Conservation (phyloP, 2,113 vertebrate genomes). For the Plecturocebus donacophilus region DNA sequence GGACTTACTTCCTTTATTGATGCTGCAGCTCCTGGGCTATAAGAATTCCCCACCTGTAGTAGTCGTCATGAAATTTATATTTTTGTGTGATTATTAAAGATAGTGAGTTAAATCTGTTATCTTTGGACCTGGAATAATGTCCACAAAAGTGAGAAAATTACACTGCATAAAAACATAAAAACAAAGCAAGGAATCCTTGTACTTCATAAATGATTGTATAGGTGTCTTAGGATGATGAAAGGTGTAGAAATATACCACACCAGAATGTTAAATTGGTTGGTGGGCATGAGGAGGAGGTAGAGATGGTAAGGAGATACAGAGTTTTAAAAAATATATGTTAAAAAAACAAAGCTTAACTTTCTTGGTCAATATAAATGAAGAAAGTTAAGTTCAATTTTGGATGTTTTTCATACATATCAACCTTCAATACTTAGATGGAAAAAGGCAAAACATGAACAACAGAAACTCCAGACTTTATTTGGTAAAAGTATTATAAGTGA, state of each 20-base stretch:
- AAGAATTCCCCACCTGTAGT: not conserved
- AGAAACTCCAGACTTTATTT: not conserved
- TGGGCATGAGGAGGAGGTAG: not conserved
- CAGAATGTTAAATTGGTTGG: not conserved
- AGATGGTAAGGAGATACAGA: not conserved
- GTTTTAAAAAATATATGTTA: not conserved
- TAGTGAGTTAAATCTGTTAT: not conserved
- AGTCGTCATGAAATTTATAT: not conserved
- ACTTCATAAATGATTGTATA: not conserved
- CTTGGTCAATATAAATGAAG: slow-evolving; percentile 1
- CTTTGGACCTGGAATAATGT: not conserved
- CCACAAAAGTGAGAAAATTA: not conserved
- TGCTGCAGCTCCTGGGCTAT: not conserved
- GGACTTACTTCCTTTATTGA: not conserved
- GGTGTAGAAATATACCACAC: rapidly evolving
- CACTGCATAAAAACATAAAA: not conserved
- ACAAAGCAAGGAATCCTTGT: not conserved
- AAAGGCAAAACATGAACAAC: not conserved
- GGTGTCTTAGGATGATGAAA: not conserved
- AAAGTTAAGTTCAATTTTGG: not conserved
- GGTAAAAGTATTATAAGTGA: not conserved
- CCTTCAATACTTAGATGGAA: not conserved
- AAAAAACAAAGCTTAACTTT: not conserved
- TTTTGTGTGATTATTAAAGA: not conserved
- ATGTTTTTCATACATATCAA: not conserved